Evolutionary conservation across 2,113 vertebrate species (phyloP).

Genomic region (Excalfactoria chinensis): DNA sequence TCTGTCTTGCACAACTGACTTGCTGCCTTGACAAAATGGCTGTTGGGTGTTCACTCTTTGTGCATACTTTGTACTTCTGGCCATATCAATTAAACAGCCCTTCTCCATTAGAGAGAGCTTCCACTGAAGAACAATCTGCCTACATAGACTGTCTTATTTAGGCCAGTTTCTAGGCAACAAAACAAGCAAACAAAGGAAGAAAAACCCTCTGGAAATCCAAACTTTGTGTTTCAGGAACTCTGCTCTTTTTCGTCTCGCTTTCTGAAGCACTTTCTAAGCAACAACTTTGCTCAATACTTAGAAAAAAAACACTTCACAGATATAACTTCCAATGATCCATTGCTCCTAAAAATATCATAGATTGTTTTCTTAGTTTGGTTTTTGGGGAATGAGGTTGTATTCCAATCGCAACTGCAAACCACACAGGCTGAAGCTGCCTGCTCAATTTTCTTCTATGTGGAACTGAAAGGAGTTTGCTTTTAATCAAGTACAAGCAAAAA

Average conservation of each 20-base stretch:
- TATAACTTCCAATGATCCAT: background rate
- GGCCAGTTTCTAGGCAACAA: conserved; percentile 56
- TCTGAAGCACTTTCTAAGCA: background rate
- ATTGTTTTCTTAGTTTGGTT: background rate
- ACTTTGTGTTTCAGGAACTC: conserved; percentile 22
- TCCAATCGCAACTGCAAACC: background rate
- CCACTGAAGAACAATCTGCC: conserved; percentile 20
- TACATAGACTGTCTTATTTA: conserved; percentile 7
- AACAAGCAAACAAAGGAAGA: conserved; percentile 53
- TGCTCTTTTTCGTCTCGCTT: background rate
- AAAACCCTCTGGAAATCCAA: conserved; percentile 30
- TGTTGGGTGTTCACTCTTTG: accelerated
- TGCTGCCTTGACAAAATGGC: background rate
- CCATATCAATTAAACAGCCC: background rate
- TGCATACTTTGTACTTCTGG: background rate
- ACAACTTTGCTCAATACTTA: background rate
- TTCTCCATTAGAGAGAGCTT: background rate
- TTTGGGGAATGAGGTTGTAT: background rate
- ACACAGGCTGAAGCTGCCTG: background rate
- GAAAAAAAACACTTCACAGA: background rate
- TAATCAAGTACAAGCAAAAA: background rate
- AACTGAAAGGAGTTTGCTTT: background rate
- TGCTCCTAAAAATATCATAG: background rate
- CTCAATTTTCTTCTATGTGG: background rate
- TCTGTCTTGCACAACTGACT: background rate